A percentile compares a stretch with the other conserved stretches of the same genome.
These are phyloP conservation scores for Perca fluviatilis DNA, from an alignment of 2,113 vertebrate species.

Conservation along the genomic window DNA sequence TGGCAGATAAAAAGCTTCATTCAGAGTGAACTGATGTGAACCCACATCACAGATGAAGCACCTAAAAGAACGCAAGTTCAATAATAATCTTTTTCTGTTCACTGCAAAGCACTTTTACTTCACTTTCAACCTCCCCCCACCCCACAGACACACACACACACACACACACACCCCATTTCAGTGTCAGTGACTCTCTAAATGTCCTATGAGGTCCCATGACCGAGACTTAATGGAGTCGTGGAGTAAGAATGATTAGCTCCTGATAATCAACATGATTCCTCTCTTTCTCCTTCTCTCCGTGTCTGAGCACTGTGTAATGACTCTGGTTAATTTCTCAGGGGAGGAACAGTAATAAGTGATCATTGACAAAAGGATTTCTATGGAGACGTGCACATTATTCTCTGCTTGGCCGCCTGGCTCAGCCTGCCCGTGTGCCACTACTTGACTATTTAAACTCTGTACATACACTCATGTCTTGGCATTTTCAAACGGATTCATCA, in stretches of 20 bases:
- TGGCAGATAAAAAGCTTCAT: not conserved
- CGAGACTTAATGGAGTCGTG: constrained; percentile 50
- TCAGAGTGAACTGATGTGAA: constrained; percentile 19
- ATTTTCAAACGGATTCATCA: not conserved
- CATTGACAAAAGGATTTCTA: constrained; percentile 73
- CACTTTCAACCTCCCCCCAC: not conserved
- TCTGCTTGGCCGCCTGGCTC: constrained; percentile 33
- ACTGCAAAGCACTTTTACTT: not conserved
- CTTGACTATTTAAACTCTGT: not conserved
- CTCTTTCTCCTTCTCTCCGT: constrained; percentile 20
- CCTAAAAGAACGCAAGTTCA: not conserved
- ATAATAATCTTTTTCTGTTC: not conserved
- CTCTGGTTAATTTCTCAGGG: constrained; percentile 76
- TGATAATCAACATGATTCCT: constrained; percentile 59
- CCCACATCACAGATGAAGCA: not conserved
- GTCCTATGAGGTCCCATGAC: constrained; percentile 40
- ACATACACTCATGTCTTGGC: not conserved
- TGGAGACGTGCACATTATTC: constrained; percentile 63
- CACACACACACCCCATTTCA: too few relatives aligned
- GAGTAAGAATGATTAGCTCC: constrained; percentile 57
- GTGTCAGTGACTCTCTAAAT: not conserved
- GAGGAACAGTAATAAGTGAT: constrained; percentile 71
- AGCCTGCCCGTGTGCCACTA: not conserved
- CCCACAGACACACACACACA: too few relatives aligned
- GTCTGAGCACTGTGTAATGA: constrained; percentile 60